A percentile compares a stretch with the other conserved stretches of the same genome.
Evolutionary conservation across 2,888 invertebrate species (phyloP).

Genomic region (Rotaria macrura): DNA sequence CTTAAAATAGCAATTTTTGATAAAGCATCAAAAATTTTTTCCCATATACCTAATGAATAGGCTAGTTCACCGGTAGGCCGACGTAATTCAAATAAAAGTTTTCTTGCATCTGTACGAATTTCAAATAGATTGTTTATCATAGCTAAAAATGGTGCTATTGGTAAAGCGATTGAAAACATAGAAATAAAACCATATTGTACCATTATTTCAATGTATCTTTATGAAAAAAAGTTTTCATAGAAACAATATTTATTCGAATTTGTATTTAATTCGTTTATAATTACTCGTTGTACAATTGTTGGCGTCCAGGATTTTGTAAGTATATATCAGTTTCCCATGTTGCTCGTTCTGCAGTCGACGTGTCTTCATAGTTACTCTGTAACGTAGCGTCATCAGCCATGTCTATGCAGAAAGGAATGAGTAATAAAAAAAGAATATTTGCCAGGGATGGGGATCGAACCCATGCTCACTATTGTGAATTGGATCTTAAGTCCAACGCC

Average conservation of each 20-base stretch:
- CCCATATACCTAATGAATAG: conserved; percentile 28
- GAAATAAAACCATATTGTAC: conserved; percentile 70
- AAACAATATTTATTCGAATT: not conserved
- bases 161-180: conserved; percentile 92
- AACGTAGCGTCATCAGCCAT: not conserved
- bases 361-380: not conserved
- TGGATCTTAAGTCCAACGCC: conserved; percentile 34
- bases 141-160: conserved; percentile 86
- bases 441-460: conserved; percentile 34
- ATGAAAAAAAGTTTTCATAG: too few species aligned
- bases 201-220: conserved; percentile 55
- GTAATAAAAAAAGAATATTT: not conserved
- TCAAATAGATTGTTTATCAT: conserved; percentile 86
- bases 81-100: conserved; percentile 68
- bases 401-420: not conserved
- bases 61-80: conserved; percentile 19
- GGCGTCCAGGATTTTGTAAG: not conserved
- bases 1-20: conserved; percentile 27
- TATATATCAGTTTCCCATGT: not conserved
- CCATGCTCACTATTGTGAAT: conserved; percentile 34
- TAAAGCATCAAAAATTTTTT: conserved; percentile 28
- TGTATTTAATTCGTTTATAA: not conserved
- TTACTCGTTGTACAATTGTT: not conserved
- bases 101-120: conserved; percentile 83
- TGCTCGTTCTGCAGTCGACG: not conserved